phyloP scores from a whole-genome alignment of 2,113 vertebrate species.

The Burhinus bistriatus region DNA sequence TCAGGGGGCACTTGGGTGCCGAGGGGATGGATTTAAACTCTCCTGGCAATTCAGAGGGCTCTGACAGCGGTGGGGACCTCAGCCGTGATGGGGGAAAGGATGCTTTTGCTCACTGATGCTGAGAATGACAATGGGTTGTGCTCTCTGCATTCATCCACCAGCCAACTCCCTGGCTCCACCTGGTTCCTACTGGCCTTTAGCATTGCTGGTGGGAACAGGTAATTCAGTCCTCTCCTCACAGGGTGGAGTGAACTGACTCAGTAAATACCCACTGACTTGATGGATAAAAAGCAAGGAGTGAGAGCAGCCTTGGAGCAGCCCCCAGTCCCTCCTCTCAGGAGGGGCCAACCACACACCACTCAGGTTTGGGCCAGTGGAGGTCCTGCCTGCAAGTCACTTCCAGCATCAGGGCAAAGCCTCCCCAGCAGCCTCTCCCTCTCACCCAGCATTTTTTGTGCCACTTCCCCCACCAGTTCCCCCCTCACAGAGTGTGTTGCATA shows the following conservation, averaged over 20 bases:
- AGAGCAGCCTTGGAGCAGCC: background rate
- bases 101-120: background rate
- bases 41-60: background rate
- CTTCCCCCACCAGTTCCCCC: background rate
- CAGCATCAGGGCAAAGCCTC: background rate
- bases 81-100: background rate
- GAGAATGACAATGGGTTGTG: background rate
- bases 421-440: background rate
- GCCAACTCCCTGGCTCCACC: background rate
- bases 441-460: background rate
- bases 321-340: accelerated
- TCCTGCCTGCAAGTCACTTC: background rate
- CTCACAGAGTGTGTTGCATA: background rate
- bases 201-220: background rate
- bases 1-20: background rate
- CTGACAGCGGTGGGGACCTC: background rate
- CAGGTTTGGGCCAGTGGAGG: background rate
- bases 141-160: background rate
- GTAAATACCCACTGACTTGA: background rate
- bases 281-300: background rate
- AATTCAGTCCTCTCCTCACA: background rate
- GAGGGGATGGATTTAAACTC: background rate
- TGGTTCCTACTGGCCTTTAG: background rate
- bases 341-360: background rate
- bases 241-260: background rate